These are phyloP conservation scores for Hyles lineata DNA, from an alignment of 2,888 invertebrate species.

Conservation along the genomic window DNA sequence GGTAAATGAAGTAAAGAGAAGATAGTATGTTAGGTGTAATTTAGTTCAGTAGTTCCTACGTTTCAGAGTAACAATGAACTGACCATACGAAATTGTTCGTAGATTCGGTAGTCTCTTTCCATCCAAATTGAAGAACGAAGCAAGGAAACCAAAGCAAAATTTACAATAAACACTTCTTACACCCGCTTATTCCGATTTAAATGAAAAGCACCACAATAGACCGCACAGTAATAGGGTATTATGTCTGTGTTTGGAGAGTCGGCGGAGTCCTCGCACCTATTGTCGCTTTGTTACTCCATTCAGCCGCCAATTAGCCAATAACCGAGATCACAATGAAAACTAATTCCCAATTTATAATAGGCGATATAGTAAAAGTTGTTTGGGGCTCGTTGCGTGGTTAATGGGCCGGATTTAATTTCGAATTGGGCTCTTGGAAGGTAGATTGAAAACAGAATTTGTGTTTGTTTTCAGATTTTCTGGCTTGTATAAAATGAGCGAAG, in stretches of 20 bases:
- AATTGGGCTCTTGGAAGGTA: not conserved
- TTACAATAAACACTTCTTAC: not conserved
- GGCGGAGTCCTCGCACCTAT: not conserved
- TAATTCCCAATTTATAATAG: slow-evolving; percentile 27
- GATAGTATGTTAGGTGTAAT: too few relatives aligned
- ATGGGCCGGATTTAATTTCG: slow-evolving; percentile 5
- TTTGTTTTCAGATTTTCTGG: too few relatives aligned
- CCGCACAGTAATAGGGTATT: slow-evolving; percentile 13
- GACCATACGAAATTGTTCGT: too few relatives aligned
- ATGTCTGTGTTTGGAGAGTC: not conserved
- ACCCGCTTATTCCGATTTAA: not conserved
- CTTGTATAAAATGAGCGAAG: too few relatives aligned
- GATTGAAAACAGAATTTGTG: too few relatives aligned
- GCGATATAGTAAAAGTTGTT: not conserved
- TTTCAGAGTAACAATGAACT: too few relatives aligned
- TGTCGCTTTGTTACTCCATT: slow-evolving; percentile 21
- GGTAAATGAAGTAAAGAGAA: too few relatives aligned
- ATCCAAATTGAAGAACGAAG: too few relatives aligned
- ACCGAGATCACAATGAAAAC: slow-evolving; percentile 25
- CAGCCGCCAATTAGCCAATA: slow-evolving; percentile 12
- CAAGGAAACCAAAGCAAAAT: not conserved
- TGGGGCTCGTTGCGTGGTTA: slow-evolving; percentile 6
- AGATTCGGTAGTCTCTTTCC: too few relatives aligned
- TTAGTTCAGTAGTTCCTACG: too few relatives aligned
- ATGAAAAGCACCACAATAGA: slow-evolving; percentile 7